Evolutionary conservation across 2,888 invertebrate genomes (phyloP).

Genomic region (Drosophila nr. perissopoda): DNA sequence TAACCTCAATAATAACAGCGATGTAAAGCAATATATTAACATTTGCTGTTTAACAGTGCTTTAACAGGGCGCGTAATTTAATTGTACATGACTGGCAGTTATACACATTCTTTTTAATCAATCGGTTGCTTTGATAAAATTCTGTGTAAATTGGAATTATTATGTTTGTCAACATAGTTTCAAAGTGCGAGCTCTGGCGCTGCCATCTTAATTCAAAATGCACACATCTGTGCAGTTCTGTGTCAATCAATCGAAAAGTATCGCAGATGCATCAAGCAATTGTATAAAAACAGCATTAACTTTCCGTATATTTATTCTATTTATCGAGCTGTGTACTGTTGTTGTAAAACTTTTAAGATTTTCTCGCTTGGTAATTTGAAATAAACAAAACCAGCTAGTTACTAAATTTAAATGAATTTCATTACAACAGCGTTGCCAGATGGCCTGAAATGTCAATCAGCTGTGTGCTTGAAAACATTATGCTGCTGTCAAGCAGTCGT

Average conservation of each 20-base stretch:
- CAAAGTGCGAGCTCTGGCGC: neutral
- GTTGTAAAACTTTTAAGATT: neutral
- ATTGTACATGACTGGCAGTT: neutral
- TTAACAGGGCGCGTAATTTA: conserved; percentile 1
- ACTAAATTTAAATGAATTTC: neutral
- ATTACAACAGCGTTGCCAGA: conserved; percentile 23
- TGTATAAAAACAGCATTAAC: neutral
- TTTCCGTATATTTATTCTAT: neutral
- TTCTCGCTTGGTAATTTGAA: neutral
- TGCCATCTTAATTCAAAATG: neutral
- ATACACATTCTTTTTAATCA: neutral
- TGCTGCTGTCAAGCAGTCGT: conserved; percentile 51
- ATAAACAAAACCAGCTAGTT: neutral
- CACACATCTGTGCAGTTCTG: neutral
- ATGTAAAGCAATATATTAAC: neutral
- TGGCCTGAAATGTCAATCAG: conserved; percentile 8
- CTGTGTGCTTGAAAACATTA: conserved; percentile 21
- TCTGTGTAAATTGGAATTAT: neutral
- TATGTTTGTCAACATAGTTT: neutral
- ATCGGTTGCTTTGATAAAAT: neutral
- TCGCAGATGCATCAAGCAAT: neutral
- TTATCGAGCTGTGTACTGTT: neutral
- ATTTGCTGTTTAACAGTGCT: neutral
- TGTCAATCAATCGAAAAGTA: neutral
- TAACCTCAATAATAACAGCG: conserved; percentile 22